Conservation (phyloP, 2,888 invertebrate genomes). For the Poecilobothrus nobilitatus region DNA sequence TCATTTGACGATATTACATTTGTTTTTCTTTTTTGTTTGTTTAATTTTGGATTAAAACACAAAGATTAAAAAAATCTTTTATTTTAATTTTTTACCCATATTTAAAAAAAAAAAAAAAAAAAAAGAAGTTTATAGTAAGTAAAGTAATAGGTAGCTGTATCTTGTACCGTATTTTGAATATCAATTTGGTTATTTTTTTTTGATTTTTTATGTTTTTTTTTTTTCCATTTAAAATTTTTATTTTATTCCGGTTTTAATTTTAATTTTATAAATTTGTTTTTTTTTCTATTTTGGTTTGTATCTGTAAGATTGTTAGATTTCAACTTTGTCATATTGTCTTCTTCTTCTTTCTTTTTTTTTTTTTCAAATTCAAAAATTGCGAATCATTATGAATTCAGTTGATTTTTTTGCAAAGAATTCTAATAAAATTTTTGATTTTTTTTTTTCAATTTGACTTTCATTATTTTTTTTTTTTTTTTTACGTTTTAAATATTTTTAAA, state of each 20-base stretch:
- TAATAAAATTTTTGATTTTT: neutral
- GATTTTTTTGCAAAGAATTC: neutral
- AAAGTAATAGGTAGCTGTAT: conserved; percentile 1
- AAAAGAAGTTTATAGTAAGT: neutral
- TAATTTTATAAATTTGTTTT: neutral
- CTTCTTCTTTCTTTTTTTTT: too few species aligned
- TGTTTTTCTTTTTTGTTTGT: too few species aligned
- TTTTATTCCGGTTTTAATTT: neutral
- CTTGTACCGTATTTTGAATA: conserved; percentile 4
- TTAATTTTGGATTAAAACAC: too few species aligned
- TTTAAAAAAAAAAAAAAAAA: neutral
- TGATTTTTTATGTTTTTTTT: neutral
- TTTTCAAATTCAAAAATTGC: neutral
- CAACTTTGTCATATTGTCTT: neutral
- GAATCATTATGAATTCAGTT: conserved; percentile 3
- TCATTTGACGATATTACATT: too few species aligned
- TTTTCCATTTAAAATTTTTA: neutral
- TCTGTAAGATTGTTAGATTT: neutral
- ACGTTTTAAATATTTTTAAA: too few species aligned
- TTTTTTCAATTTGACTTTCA: neutral
- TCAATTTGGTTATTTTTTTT: neutral
- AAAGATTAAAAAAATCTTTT: neutral
- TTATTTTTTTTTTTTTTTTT: neutral
- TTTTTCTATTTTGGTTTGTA: neutral
- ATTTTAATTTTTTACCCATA: neutral